phyloP scores from a whole-genome alignment of 2,113 vertebrate species.

The Chionomys nivalis region DNA sequence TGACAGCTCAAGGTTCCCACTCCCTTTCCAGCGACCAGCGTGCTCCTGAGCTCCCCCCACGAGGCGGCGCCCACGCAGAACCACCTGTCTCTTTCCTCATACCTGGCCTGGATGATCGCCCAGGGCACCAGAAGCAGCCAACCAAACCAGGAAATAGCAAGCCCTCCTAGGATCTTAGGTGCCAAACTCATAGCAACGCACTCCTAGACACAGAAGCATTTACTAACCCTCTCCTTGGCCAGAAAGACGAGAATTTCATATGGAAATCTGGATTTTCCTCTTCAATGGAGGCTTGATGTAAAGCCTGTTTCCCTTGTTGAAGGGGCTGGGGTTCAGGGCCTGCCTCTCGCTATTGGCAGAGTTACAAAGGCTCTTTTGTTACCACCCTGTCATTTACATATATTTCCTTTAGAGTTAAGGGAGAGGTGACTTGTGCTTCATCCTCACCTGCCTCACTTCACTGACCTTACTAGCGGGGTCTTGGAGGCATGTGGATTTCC shows the following conservation, averaged over 20 bases:
- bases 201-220: neutral
- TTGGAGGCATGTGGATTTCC: neutral
- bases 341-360: neutral
- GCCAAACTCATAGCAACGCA: too few relatives aligned
- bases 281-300: neutral
- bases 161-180: neutral
- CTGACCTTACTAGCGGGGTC: neutral
- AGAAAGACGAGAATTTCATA: neutral
- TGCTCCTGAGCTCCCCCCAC: neutral
- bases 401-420: neutral
- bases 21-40: fast-evolving
- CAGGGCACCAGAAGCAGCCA: neutral
- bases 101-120: neutral
- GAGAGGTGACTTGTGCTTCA: neutral
- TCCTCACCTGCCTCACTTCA: neutral
- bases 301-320: neutral
- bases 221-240: neutral
- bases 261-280: neutral
- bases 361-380: neutral
- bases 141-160: neutral
- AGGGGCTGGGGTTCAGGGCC: neutral
- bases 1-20: neutral
- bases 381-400: neutral
- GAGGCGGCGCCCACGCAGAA: neutral
- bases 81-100: neutral